Conservation (phyloP, 1,140 invertebrate genomes). For the Plodia interpunctella region DNA sequence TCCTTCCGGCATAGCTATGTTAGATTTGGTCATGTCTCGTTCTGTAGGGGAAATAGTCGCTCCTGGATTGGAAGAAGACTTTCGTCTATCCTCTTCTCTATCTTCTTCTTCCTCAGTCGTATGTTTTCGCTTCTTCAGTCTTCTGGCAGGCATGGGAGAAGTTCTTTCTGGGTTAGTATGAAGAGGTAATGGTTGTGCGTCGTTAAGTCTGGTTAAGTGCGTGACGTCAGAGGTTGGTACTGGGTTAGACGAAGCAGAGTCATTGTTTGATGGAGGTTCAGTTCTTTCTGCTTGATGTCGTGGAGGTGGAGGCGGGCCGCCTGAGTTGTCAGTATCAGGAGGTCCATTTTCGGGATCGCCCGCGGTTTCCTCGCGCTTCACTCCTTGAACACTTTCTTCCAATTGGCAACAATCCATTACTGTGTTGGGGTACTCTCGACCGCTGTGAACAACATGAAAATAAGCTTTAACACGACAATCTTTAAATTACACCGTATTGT, state of each 20-base stretch:
- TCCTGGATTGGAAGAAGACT: slow-evolving; percentile 78
- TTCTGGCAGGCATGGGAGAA: slow-evolving; percentile 68
- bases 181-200: slow-evolving; percentile 64
- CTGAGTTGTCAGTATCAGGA: slow-evolving; percentile 85
- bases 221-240: slow-evolving; percentile 63
- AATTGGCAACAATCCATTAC: slow-evolving; percentile 96
- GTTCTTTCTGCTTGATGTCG: slow-evolving; percentile 58
- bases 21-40: slow-evolving; percentile 63
- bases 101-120: slow-evolving; percentile 65
- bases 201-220: slow-evolving; percentile 62
- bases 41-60: slow-evolving; percentile 57
- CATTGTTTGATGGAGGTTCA: slow-evolving; percentile 52
- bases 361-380: slow-evolving; percentile 88
- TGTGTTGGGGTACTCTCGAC: slow-evolving; percentile 91
- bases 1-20: slow-evolving; percentile 59
- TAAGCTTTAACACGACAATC: slow-evolving; percentile 14
- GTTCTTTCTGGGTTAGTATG: slow-evolving; percentile 66
- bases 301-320: slow-evolving; percentile 59
- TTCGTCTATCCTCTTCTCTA: slow-evolving; percentile 70
- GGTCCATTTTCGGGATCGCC: slow-evolving; percentile 91
- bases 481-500: too few relatives aligned
- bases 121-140: slow-evolving; percentile 70
- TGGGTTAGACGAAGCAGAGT: slow-evolving; percentile 53
- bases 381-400: slow-evolving; percentile 86
- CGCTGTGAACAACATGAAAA: slow-evolving; percentile 79